Evolutionary conservation across 2,888 invertebrate genomes (phyloP), one percentile per base, ranked within the genome.

Genomic region (Pristionchus japonicus): DNA sequence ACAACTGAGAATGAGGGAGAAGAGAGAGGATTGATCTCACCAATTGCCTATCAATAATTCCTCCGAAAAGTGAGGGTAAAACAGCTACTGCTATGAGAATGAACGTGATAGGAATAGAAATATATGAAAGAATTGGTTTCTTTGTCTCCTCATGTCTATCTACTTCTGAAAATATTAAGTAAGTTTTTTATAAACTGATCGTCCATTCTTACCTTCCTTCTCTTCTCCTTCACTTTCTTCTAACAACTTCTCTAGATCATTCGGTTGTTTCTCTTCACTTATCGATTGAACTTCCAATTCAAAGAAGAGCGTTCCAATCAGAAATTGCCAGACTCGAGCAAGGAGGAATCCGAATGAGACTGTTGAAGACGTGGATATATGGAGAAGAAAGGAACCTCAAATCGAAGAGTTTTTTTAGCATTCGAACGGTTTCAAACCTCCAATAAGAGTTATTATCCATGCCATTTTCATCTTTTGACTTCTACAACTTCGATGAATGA

Each of bases 141-240:
- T 67, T 70, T n/a, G n/a, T n/a, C 37, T 37, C 70, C 20, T 6
- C 37, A 13, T 3, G 37, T 4, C 31, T 70, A 20, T 37, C 23
- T 70, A 9, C 70, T 37, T 70, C 70, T 70, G 70, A 70, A 70
- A n/a, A n/a, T n/a, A n/a, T n/a, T n/a, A n/a, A n/a, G n/a, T n/a
- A n/a, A n/a, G n/a, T n/a, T n/a, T n/a, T n/a, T n/a, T n/a, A n/a
- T 70, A 20, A n/a, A 23, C n/a, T 57, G n/a, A 57, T 34, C 20
- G 37, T 37, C 4, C 4, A 37, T 23, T 20, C 70, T 70, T 9
- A 37, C 70, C 70, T 70, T 70, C 70, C 17, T 70, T 70, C 70
- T 37, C 70, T 37, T 70, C 70, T 9, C 20, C 70, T 37, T 37
- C 70, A 70, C 70, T 70, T 7, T 37, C 70, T 37, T 70, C 70